phyloP scores from a whole-genome alignment of 2,113 vertebrate genomes.

The Larimichthys polyactis region DNA sequence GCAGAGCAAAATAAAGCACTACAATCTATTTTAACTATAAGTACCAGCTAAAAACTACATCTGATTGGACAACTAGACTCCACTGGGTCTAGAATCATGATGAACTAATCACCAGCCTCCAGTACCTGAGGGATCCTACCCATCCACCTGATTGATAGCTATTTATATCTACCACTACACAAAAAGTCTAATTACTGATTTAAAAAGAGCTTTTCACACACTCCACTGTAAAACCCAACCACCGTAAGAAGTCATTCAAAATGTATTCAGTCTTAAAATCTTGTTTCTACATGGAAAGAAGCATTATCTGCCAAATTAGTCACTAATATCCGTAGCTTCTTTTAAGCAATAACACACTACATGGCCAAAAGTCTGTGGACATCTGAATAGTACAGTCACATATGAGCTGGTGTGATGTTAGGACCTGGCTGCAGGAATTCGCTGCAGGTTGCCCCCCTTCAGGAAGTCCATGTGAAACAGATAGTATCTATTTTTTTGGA shows the following conservation, averaged over 20 bases:
- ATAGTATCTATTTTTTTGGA: too few relatives aligned
- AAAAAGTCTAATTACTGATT: background rate
- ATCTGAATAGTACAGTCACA: background rate
- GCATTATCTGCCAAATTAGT: background rate
- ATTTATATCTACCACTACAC: background rate
- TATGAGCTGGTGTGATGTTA: background rate
- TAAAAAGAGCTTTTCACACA: background rate
- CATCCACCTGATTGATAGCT: conserved; percentile 34
- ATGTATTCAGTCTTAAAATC: conserved; percentile 67
- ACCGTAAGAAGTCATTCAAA: background rate
- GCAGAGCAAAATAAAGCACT: background rate
- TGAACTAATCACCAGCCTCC: conserved; percentile 37
- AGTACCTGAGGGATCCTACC: conserved; percentile 5
- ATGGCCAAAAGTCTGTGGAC: conserved; percentile 12
- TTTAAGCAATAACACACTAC: background rate
- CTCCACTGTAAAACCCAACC: conserved; percentile 26
- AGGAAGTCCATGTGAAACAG: too few relatives aligned
- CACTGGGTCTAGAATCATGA: conserved; percentile 28
- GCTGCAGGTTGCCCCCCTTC: too few relatives aligned
- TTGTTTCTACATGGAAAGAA: background rate
- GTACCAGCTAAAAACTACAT: conserved; percentile 24
- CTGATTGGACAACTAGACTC: conserved; percentile 47
- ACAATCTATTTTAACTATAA: background rate
- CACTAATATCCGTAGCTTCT: background rate
- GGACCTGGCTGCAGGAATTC: too few relatives aligned